A percentile compares a stretch with the other conserved stretches of the same genome.
phyloP scores from a whole-genome alignment of 2,888 invertebrate genomes.

The Nebria brevicollis region DNA sequence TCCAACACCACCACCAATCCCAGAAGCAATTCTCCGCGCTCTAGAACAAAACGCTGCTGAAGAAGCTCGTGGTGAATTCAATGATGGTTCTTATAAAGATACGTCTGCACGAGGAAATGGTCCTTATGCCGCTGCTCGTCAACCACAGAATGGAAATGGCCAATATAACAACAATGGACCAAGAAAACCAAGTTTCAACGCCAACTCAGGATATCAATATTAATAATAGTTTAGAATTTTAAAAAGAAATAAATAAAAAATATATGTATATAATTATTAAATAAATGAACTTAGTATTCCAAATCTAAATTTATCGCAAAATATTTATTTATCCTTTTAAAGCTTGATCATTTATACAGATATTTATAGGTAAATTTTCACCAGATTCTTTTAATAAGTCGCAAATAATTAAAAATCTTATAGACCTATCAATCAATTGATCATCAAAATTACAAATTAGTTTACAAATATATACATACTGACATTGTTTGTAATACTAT shows the following conservation, averaged over 20 bases:
- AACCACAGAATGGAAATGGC: neutral
- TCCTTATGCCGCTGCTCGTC: neutral
- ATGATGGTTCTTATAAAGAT: constrained; percentile 19
- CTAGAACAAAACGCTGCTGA: constrained; percentile 62
- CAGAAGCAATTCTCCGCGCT: constrained; percentile 67
- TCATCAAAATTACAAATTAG: neutral
- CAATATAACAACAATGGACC: neutral
- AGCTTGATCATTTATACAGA: too few relatives aligned
- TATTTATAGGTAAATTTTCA: too few relatives aligned
- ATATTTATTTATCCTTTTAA: too few relatives aligned
- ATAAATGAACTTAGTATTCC: neutral
- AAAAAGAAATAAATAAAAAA: neutral
- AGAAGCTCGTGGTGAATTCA: constrained; percentile 51
- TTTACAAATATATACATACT: neutral
- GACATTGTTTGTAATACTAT: neutral
- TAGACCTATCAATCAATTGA: neutral
- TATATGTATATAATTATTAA: neutral
- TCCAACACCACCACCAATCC: constrained; percentile 70
- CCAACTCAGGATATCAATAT: constrained; percentile 7
- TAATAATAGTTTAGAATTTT: neutral
- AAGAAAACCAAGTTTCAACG: neutral
- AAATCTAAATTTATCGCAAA: too few relatives aligned
- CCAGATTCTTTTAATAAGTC: too few relatives aligned
- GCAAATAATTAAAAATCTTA: neutral
- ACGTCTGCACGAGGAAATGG: neutral